A percentile compares a stretch with the other conserved stretches of the same genome.
These are phyloP conservation scores for Papilio polyxenes DNA, from an alignment of 1,140 invertebrate genomes.

Conservation along the genomic window DNA sequence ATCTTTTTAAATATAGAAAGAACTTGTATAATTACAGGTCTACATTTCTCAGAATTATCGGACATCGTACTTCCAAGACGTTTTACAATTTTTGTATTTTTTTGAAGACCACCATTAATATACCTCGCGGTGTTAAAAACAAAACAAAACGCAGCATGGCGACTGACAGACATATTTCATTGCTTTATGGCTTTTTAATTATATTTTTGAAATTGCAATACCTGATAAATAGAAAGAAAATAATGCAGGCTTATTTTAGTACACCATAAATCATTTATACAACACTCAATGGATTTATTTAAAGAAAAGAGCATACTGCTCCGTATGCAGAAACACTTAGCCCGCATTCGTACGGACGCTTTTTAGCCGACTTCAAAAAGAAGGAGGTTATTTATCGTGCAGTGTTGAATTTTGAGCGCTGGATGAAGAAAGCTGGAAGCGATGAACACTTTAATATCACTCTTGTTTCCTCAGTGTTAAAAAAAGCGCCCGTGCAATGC, in stretches of 20 bases:
- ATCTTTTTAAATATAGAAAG: background rate
- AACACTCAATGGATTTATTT: background rate
- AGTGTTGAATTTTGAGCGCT: no score
- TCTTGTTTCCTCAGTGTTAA: no score
- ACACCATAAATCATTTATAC: background rate
- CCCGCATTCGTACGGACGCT: no score
- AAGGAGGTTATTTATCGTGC: no score
- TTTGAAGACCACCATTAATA: background rate
- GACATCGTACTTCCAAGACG: background rate
- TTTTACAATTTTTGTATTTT: background rate
- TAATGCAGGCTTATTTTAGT: background rate
- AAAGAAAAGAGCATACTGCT: background rate
- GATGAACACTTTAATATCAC: no score
- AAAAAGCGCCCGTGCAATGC: no score
- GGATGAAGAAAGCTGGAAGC: no score
- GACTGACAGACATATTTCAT: constrained; percentile 7
- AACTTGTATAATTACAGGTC: background rate
- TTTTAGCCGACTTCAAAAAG: no score
- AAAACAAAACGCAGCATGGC: background rate
- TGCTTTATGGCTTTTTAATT: constrained; percentile 17
- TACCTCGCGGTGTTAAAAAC: background rate
- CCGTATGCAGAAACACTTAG: background rate
- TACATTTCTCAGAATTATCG: background rate
- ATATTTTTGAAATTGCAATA: constrained; percentile 21
- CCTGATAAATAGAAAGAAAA: background rate